phyloP scores from a whole-genome alignment of 2,113 vertebrate species.

The Rhagologus leucostigma region DNA sequence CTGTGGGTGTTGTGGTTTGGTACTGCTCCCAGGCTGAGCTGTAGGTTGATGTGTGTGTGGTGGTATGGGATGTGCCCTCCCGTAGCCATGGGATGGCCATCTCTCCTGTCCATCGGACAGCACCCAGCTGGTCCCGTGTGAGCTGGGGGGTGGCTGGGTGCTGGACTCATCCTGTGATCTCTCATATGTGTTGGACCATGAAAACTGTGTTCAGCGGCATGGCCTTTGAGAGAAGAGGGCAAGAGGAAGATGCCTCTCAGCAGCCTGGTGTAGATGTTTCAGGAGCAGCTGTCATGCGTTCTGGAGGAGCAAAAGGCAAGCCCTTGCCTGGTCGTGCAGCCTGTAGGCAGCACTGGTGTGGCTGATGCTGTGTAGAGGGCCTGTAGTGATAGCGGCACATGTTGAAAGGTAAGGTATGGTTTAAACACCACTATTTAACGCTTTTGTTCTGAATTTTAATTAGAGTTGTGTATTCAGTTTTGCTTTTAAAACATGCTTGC shows the following conservation, averaged over 20 bases:
- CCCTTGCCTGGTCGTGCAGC: rapidly evolving
- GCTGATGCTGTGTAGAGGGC: not conserved
- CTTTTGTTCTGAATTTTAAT: not conserved
- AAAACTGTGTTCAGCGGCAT: not conserved
- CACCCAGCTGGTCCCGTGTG: not conserved
- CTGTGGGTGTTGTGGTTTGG: not conserved
- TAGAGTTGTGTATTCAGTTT: not conserved
- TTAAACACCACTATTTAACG: not conserved
- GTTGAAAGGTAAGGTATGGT: not conserved
- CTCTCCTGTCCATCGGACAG: not conserved
- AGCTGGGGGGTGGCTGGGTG: not conserved
- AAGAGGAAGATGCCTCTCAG: not conserved
- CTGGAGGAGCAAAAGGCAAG: not conserved
- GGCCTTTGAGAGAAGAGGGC: not conserved
- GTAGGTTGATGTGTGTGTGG: not conserved
- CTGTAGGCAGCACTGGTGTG: not conserved
- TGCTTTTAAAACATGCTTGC: not conserved
- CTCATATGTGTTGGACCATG: not conserved
- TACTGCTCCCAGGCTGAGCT: not conserved
- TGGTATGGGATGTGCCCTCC: not conserved
- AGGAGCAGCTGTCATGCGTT: not conserved
- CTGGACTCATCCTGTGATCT: not conserved
- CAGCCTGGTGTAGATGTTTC: not conserved
- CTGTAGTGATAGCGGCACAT: not conserved
- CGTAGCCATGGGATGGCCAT: rapidly evolving